These are phyloP conservation scores for Temnothorax unifasciatus DNA, from an alignment of 2,888 invertebrate species.

Conservation along the genomic window DNA sequence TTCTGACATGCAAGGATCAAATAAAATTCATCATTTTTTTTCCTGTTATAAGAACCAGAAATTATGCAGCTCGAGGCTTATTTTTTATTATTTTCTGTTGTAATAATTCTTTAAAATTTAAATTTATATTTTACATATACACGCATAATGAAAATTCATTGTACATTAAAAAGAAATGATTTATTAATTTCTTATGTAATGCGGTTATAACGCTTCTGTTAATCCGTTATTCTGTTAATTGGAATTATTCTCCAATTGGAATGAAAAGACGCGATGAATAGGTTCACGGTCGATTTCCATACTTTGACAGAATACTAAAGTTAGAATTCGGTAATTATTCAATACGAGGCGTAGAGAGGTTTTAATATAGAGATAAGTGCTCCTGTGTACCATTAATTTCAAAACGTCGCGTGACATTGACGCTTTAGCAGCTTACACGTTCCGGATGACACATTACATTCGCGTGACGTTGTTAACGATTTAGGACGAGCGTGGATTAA, in stretches of 20 bases:
- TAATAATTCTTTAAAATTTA: background rate
- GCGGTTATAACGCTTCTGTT: too few species aligned
- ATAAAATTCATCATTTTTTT: background rate
- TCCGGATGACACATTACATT: slow-evolving; percentile 28
- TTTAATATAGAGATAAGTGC: slow-evolving; percentile 33
- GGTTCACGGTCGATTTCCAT: background rate
- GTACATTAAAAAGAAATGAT: background rate
- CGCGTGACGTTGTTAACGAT: slow-evolving; percentile 45
- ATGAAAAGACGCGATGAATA: background rate
- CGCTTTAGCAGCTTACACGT: slow-evolving; percentile 15
- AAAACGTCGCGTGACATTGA: slow-evolving; percentile 26
- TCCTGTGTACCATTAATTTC: slow-evolving; percentile 9
- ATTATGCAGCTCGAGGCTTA: background rate
- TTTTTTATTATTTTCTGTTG: background rate
- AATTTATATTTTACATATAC: background rate
- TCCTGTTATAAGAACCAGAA: background rate
- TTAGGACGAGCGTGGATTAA: slow-evolving; percentile 44
- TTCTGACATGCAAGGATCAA: background rate
- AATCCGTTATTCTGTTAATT: background rate
- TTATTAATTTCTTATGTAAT: background rate
- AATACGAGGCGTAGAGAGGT: background rate
- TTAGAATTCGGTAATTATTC: background rate
- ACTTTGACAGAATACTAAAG: background rate
- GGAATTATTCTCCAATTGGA: too few species aligned
- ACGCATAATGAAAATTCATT: background rate